Evolutionary conservation across 2,888 invertebrate species (phyloP), one percentile per base, ranked within the genome.

Genomic region (Ophonus ardosiacus): DNA sequence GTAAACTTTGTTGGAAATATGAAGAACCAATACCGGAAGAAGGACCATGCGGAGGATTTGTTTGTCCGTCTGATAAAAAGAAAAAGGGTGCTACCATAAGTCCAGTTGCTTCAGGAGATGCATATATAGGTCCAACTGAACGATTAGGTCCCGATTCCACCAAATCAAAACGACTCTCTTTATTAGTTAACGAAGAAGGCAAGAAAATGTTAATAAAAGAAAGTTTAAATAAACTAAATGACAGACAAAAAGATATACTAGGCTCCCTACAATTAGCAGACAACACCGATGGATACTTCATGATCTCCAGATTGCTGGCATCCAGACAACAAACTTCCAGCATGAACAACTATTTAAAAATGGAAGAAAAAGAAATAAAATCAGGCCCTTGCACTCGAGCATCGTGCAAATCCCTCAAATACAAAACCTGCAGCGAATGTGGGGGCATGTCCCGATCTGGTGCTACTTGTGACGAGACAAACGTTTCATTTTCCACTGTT

Each of bases 391-490:
- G 84, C 21, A 51, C 7, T 15, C 40, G 63, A 63, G 51, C 76
- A n/a, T 13, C 63, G 8, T 78, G 76, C 21, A 84, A 61, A 78
- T 7, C 15, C 3, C 5, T 43, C 5, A 84, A 78, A 76, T 78
- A 78, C 21, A 43, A 31, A 18, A 78, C 61, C 24, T 84, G 84
- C 21, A 61, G 63, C 7, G 84, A 84, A 84, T 84, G 84, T 13
- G 84, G 84, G 8, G 84, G 84, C 1, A 40, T 84, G 13, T 78
- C 84, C 17, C n/a, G 21, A 18, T 82, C 82, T 7, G 84, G 84
- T 13, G 83, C 65, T 43, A 51, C 84, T 8, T 88, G 88, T 51
- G 86, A 86, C 13, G 88, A 88, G 81, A 87, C 88, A 0, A 79
- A 86, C 0, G 88, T 88, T 74, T 87, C 87, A 0, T 87, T 56